Conservation (phyloP, 1,140 invertebrate species). For the Heliconius melpomene region DNA sequence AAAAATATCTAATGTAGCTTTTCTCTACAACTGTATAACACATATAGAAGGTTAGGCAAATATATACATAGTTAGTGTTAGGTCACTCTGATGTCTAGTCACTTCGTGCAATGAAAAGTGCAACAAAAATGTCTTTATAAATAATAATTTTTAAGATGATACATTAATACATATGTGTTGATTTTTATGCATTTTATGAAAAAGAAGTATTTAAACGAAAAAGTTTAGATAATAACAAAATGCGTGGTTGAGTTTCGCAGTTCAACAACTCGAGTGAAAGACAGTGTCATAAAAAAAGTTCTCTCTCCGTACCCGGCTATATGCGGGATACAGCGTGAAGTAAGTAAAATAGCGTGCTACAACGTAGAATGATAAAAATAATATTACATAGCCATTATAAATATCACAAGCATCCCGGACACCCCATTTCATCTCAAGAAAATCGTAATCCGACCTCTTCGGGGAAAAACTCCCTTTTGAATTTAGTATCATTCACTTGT, state of each 20-base stretch:
- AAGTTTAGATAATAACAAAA: too few relatives aligned
- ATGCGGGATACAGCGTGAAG: not conserved
- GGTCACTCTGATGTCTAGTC: too few relatives aligned
- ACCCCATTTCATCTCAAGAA: constrained; percentile 17
- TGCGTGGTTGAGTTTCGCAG: not conserved
- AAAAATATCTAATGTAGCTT: too few relatives aligned
- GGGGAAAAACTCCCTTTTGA: constrained; percentile 22
- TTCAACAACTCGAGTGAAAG: not conserved
- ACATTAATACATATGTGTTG: too few relatives aligned
- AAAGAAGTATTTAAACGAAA: too few relatives aligned
- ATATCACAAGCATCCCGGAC: not conserved
- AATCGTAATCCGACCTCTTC: constrained; percentile 25
- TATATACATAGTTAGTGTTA: too few relatives aligned
- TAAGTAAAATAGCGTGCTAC: not conserved
- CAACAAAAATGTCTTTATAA: too few relatives aligned
- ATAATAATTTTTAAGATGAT: too few relatives aligned
- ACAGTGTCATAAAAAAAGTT: not conserved
- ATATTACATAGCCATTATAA: constrained; percentile 6
- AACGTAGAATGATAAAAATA: not conserved
- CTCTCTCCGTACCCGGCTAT: not conserved
- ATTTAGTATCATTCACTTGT: constrained; percentile 17
- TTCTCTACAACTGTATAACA: too few relatives aligned
- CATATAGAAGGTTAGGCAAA: too few relatives aligned
- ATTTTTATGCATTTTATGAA: too few relatives aligned
- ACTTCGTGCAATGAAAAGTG: too few relatives aligned